A percentile compares a stretch with the other conserved stretches of the same genome.
These are phyloP conservation scores for Upupa epops DNA, from an alignment of 2,113 vertebrate genomes.

Conservation along the genomic window DNA sequence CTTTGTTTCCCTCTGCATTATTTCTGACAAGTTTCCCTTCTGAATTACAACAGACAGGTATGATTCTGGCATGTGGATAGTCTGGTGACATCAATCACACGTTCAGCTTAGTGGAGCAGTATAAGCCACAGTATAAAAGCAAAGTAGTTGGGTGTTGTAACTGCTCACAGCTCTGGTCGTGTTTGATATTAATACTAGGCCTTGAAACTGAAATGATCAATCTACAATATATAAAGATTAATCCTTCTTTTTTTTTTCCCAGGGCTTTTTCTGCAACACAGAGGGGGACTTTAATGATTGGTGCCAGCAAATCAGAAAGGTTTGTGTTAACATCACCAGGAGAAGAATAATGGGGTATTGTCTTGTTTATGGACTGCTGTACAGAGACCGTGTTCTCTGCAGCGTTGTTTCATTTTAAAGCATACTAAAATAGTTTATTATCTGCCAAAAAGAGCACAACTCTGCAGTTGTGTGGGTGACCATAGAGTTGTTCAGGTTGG, in stretches of 20 bases:
- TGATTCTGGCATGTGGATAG: neutral
- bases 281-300: constrained; percentile 95
- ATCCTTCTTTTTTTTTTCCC: neutral
- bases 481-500: no score
- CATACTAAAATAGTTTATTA: neutral
- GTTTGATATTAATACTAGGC: neutral
- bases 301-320: constrained; percentile 93
- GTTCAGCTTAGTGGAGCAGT: neutral
- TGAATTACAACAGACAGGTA: neutral
- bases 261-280: constrained; percentile 96
- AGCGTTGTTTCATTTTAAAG: neutral
- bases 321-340: constrained; percentile 49
- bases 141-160: neutral
- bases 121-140: neutral
- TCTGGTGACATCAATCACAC: neutral
- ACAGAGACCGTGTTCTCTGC: neutral
- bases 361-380: neutral
- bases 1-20: neutral
- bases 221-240: neutral
- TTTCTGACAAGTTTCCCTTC: neutral
- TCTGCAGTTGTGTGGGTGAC: neutral
- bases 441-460: neutral
- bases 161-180: neutral
- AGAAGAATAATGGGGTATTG: neutral
- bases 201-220: neutral